Conservation (phyloP, 2,113 vertebrate species). For the Lepisosteus osseus region DNA sequence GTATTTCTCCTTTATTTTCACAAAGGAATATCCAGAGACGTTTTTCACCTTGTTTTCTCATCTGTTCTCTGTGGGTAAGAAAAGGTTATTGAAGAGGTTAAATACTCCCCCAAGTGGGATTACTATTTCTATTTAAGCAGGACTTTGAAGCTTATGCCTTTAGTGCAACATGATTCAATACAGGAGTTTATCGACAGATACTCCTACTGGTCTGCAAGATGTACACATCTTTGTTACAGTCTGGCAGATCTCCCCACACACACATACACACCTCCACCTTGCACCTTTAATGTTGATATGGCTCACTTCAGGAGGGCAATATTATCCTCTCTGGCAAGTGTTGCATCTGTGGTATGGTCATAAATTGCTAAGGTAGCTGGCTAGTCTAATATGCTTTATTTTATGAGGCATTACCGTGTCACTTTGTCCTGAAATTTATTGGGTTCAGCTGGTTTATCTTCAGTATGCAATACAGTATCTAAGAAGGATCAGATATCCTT, state of each 20-base stretch:
- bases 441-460: constrained; percentile 11
- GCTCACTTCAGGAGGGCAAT: constrained; percentile 10
- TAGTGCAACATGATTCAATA: not conserved
- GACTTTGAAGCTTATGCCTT: not conserved
- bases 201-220: not conserved
- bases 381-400: constrained; percentile 11
- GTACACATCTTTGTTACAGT: not conserved
- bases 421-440: constrained; percentile 12
- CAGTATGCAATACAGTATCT: constrained; percentile 10
- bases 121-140: not conserved
- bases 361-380: constrained; percentile 5
- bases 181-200: not conserved
- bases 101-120: not conserved
- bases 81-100: not conserved
- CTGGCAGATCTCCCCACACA: not conserved
- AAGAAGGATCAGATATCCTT: not conserved
- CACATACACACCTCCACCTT: not conserved
- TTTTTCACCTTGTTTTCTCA: too few relatives aligned
- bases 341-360: constrained; percentile 1
- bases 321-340: constrained; percentile 9
- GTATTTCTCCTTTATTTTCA: too few relatives aligned
- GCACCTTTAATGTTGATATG: constrained; percentile 1
- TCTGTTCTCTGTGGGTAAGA: not conserved
- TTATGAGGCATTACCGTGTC: constrained; percentile 12
- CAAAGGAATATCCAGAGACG: too few relatives aligned